Conservation (phyloP, 92 coral and sea anemone species). For the Paramuricea clavata region DNA sequence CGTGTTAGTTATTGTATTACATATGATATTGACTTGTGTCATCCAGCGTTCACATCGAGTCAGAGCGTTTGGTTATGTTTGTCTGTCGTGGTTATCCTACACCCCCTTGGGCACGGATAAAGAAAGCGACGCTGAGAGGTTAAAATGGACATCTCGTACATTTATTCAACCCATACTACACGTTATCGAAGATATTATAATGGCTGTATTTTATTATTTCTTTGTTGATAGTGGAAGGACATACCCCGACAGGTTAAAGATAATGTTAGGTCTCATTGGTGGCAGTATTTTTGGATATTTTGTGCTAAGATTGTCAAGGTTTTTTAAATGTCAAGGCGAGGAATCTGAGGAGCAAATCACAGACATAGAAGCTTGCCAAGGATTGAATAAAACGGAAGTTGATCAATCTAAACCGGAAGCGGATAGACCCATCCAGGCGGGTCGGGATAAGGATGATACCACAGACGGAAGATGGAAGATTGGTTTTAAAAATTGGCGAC, state of each 20-base stretch:
- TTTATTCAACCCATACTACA: constrained; percentile 42
- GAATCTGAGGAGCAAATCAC: neutral
- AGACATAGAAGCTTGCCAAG: neutral
- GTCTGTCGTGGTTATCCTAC: constrained; percentile 59
- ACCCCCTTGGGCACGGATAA: constrained; percentile 48
- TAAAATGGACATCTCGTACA: constrained; percentile 35
- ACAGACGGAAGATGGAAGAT: neutral
- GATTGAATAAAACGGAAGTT: neutral
- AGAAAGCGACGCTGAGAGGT: constrained; percentile 36
- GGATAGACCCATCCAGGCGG: neutral
- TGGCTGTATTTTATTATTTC: constrained; percentile 57
- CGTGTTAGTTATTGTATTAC: constrained; percentile 38
- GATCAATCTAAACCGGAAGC: neutral
- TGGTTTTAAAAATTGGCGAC: constrained; percentile 14
- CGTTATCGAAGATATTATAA: constrained; percentile 41
- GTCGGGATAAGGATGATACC: neutral
- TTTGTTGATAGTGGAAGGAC: constrained; percentile 37
- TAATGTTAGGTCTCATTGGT: constrained; percentile 28
- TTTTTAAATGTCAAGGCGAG: constrained; percentile 23
- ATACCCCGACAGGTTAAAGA: constrained; percentile 29
- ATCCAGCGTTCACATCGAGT: constrained; percentile 39
- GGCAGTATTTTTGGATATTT: constrained; percentile 18
- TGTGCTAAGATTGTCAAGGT: constrained; percentile 11
- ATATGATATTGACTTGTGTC: constrained; percentile 37
- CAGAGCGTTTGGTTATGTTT: constrained; percentile 38